These are phyloP conservation scores for Ischnus inquisitorius DNA, from an alignment of 2,888 invertebrate genomes.

Conservation along the genomic window DNA sequence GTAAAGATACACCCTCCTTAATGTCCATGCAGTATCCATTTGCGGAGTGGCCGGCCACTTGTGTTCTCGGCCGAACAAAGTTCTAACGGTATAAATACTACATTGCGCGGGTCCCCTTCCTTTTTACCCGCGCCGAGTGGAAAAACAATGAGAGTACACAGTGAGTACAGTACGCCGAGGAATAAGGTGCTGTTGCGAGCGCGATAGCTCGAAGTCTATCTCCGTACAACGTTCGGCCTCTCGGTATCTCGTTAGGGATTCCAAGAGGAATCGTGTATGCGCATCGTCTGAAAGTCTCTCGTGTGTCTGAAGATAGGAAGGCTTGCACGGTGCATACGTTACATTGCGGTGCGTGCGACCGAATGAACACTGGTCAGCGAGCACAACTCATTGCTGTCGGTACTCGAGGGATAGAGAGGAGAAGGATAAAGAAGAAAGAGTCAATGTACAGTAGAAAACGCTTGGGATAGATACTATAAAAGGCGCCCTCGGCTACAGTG, in stretches of 20 bases:
- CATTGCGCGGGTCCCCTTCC: conserved; percentile 1
- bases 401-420: conserved; percentile 64
- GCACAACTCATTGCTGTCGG: conserved; percentile 59
- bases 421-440: conserved; percentile 52
- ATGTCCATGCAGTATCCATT: conserved; percentile 63
- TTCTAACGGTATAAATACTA: conserved; percentile 58
- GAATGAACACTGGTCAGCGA: conserved; percentile 66
- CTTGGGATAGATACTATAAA: conserved; percentile 65
- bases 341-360: conserved; percentile 32
- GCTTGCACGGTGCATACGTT: conserved; percentile 24
- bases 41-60: conserved; percentile 55
- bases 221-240: neutral
- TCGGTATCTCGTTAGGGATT: conserved; percentile 60
- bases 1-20: conserved; percentile 3
- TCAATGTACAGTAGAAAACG: conserved; percentile 62
- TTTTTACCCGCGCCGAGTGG: conserved; percentile 8
- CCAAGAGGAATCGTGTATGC: conserved; percentile 61
- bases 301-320: conserved; percentile 23
- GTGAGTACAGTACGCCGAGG: conserved; percentile 8
- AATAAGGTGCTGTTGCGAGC: conserved; percentile 6
- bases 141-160: conserved; percentile 62
- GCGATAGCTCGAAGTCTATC: neutral
- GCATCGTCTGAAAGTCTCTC: conserved; percentile 47
- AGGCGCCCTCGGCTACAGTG: conserved; percentile 53
- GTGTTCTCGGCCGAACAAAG: conserved; percentile 57